These are phyloP conservation scores for Platysternon megacephalum DNA, from an alignment of 2,113 vertebrate species.

Conservation along the genomic window DNA sequence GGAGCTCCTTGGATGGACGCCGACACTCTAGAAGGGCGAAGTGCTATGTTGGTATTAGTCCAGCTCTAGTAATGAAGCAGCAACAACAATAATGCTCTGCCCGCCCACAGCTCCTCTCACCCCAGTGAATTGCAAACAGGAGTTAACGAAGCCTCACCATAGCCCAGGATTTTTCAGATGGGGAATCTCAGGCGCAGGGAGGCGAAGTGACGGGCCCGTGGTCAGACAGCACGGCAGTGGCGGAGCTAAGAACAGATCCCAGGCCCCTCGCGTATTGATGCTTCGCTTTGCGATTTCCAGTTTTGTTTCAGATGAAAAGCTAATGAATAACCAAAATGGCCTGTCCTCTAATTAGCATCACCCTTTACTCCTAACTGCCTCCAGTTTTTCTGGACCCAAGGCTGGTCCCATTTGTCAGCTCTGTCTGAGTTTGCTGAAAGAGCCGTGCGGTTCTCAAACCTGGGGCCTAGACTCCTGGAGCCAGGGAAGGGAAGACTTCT, in stretches of 20 bases:
- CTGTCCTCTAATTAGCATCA: background rate
- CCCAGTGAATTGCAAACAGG: background rate
- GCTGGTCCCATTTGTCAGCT: background rate
- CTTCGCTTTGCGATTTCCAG: background rate
- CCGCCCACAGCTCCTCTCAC: rapidly evolving
- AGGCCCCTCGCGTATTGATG: background rate
- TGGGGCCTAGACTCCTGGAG: background rate
- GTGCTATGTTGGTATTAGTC: background rate
- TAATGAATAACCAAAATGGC: background rate
- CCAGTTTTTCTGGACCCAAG: background rate
- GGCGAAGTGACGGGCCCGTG: background rate
- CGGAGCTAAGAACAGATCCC: background rate
- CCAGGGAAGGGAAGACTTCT: background rate
- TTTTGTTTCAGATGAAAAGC: background rate
- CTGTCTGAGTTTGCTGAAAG: too few relatives aligned
- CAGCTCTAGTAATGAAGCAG: background rate
- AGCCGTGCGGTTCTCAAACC: background rate
- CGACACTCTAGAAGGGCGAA: constrained; percentile 24
- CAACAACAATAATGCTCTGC: background rate
- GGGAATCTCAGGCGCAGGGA: background rate
- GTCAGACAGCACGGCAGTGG: background rate
- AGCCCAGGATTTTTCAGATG: background rate
- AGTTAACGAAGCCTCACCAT: background rate
- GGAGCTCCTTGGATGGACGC: background rate
- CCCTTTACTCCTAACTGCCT: background rate